Evolutionary conservation across 2,797 vertebrate genomes (phyloP).

Genomic region (Myotis findleyi): DNA sequence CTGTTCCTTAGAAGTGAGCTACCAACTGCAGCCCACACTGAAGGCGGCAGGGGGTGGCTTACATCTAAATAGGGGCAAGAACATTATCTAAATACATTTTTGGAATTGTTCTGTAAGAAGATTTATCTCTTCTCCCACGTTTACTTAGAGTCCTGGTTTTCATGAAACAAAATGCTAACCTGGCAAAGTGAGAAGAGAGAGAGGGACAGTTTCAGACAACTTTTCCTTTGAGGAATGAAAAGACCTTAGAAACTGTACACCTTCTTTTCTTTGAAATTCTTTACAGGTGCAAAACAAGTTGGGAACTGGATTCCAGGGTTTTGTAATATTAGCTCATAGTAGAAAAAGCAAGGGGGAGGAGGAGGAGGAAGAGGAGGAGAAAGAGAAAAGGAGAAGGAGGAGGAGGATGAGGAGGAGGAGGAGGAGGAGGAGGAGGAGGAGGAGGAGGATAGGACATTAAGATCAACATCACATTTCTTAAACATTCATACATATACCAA

Average conservation of each 20-base stretch:
- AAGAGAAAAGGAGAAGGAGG: too few species aligned
- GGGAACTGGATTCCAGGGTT: constrained; percentile 8
- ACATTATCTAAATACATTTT: neutral
- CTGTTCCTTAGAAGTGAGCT: neutral
- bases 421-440: too few species aligned
- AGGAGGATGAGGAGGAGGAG: too few species aligned
- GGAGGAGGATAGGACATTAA: neutral
- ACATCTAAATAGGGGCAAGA: neutral
- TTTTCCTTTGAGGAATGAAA: constrained; percentile 7
- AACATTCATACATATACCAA: constrained; percentile 13
- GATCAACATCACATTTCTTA: constrained; percentile 16
- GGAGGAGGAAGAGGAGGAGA: too few species aligned
- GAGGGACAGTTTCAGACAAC: neutral
- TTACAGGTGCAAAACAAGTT: constrained; percentile 7
- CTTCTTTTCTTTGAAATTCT: neutral
- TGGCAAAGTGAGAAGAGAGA: neutral
- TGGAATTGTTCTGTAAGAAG: neutral
- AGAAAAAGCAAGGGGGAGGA: neutral
- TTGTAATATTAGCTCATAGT: neutral
- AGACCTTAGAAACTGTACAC: neutral
- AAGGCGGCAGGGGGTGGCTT: neutral
- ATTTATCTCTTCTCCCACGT: neutral
- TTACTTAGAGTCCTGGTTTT: neutral
- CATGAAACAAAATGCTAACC: neutral
- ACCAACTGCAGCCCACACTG: neutral